These are phyloP conservation scores for Plutella xylostella DNA, from an alignment of 2,888 invertebrate genomes.

Conservation along the genomic window DNA sequence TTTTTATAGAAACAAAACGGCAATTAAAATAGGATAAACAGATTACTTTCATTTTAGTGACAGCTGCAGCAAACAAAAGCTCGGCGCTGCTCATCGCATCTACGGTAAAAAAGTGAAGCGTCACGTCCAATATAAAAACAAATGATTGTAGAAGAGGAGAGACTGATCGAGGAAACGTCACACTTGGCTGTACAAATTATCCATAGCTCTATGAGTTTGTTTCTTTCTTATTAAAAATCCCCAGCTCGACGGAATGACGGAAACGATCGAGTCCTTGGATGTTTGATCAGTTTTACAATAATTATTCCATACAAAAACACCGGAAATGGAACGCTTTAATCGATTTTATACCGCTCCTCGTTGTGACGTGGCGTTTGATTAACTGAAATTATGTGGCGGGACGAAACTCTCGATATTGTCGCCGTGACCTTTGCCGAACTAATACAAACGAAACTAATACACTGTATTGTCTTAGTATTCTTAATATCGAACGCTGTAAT, in stretches of 20 bases:
- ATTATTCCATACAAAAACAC: conserved; percentile 60
- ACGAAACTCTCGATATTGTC: conserved; percentile 61
- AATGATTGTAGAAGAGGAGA: conserved; percentile 61
- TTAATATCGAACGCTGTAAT: conserved; percentile 47
- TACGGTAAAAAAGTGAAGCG: conserved; percentile 41
- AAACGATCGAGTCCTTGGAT: conserved; percentile 52
- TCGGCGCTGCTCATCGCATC: conserved; percentile 26
- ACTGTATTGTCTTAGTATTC: conserved; percentile 63
- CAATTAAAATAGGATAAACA: conserved; percentile 48
- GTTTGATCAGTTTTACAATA: conserved; percentile 61
- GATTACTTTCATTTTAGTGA: conserved; percentile 48
- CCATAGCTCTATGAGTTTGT: conserved; percentile 49
- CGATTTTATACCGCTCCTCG: conserved; percentile 59
- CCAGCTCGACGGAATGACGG: conserved; percentile 33
- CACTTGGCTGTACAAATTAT: conserved; percentile 64
- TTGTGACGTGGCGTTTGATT: conserved; percentile 61
- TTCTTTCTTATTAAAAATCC: conserved; percentile 47
- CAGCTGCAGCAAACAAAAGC: conserved; percentile 36
- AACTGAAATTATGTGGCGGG: conserved; percentile 64
- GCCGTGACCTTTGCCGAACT: conserved; percentile 47
- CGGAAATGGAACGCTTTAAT: conserved; percentile 64
- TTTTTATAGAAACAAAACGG: conserved; percentile 30
- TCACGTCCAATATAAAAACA: conserved; percentile 58
- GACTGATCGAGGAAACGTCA: conserved; percentile 63
- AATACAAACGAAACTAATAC: conserved; percentile 66